Evolutionary conservation across 2,113 vertebrate genomes (phyloP), one percentile per base, ranked within the genome.

Genomic region (Nycticryphes semicollaris): DNA sequence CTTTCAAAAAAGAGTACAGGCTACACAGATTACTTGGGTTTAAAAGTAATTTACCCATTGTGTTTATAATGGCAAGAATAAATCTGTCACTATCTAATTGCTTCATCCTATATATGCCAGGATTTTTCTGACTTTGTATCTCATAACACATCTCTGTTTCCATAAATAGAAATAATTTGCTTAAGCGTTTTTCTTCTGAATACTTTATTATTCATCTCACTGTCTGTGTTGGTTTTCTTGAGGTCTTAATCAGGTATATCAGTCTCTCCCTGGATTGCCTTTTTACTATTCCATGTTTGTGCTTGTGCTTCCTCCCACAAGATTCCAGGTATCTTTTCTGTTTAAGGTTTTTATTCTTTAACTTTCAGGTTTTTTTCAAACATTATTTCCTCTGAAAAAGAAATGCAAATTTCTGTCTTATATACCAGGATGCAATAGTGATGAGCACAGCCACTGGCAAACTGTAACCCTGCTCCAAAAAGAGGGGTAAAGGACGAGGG

Each of bases 211-310:
- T 96, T 94, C 94, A 94, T 45, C n/a, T 96, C 82, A 91, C 77
- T 95, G 66, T 93, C 90, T 93, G 25, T 89, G 63, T 66, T 97
- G 64, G 70, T 92, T 96, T 97, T 90, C 87, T 73, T 83, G 76
- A 96, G 72, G 85, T 94, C 93, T 97, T 97, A 97, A 97, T 97
- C 96, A 92, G 77, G 88, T 89, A 60, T 73, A 97, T 79, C 87
- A 77, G 79, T 67, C n/a, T 93, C 87, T 93, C 94, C 86, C 92
- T 78, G 57, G 76, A 78, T 60, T 97, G 33, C 59, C 63, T 94
- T 85, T 93, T 96, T 93, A 74, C 50, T 91, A 69, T 90, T 97
- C 74, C 9, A 6, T 90, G 76, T 91, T 91, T 94, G 37, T 93
- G n/a, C 37, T 64, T 78, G 30, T 47, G 35, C 43, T 83, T 22